A percentile compares a stretch with the other conserved stretches of the same genome.
These are phyloP conservation scores for Porites lobata DNA, from an alignment of 92 coral and sea anemone species.

Conservation along the genomic window DNA sequence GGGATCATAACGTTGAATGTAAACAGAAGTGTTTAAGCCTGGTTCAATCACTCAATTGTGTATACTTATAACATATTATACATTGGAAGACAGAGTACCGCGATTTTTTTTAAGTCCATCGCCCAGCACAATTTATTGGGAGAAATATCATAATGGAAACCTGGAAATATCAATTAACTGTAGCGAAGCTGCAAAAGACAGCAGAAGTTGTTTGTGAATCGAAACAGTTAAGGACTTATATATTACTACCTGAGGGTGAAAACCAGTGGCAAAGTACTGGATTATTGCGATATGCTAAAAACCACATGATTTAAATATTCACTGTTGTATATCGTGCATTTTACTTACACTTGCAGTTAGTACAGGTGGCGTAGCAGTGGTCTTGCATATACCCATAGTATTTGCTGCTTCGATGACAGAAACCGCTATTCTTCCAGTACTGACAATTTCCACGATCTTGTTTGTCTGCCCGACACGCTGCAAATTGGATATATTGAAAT, in stretches of 20 bases:
- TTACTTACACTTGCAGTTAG: background rate
- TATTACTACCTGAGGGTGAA: background rate
- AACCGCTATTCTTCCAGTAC: background rate
- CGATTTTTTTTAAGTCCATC: background rate
- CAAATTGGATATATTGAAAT: slow-evolving; percentile 1
- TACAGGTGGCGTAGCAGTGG: slow-evolving; percentile 11
- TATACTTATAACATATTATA: background rate
- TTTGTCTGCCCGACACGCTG: slow-evolving; percentile 6
- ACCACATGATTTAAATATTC: background rate
- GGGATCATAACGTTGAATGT: background rate
- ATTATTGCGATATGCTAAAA: background rate
- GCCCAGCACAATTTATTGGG: background rate
- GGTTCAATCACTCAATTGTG: background rate
- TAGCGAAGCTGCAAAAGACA: background rate
- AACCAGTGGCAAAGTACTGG: slow-evolving; percentile 2
- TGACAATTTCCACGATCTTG: background rate
- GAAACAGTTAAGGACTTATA: background rate
- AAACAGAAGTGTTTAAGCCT: background rate
- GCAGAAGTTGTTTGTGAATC: background rate
- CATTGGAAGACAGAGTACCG: background rate
- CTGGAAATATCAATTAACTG: background rate
- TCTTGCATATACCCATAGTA: background rate
- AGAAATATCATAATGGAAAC: background rate
- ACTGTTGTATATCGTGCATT: background rate
- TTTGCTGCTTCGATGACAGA: background rate